Evolutionary conservation across 2,113 vertebrate species (phyloP).

Genomic region (Oryzias javanicus): DNA sequence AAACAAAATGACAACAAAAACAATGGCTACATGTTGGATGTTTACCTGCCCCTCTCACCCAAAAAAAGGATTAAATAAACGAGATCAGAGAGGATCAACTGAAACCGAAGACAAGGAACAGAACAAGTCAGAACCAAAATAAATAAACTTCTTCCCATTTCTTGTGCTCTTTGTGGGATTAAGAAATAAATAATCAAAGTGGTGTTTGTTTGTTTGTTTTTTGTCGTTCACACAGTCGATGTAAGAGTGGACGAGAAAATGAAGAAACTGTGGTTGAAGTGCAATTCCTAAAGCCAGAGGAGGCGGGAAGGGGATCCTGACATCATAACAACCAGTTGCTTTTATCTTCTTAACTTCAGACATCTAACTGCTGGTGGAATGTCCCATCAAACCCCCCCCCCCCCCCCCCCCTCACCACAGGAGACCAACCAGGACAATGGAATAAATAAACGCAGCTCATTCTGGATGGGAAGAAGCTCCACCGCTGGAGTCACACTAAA

Average conservation of each 20-base stretch:
- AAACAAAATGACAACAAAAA: constrained; percentile 37
- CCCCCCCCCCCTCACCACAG: constrained; percentile 6
- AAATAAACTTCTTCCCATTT: constrained; percentile 52
- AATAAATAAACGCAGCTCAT: constrained; percentile 66
- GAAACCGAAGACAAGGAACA: constrained; percentile 34
- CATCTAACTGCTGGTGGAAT: constrained; percentile 67
- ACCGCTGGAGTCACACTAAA: not conserved
- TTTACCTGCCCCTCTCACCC: not conserved
- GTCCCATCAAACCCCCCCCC: constrained; percentile 45
- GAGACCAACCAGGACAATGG: too few relatives aligned
- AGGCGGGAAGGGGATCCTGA: constrained; percentile 42
- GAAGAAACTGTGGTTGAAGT: constrained; percentile 72
- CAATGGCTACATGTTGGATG: constrained; percentile 52
- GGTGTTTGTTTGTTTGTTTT: constrained; percentile 14
- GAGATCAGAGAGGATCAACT: constrained; percentile 59
- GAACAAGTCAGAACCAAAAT: constrained; percentile 63
- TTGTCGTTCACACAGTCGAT: constrained; percentile 24
- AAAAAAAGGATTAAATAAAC: constrained; percentile 52
- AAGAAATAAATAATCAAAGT: constrained; percentile 69
- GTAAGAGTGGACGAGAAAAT: constrained; percentile 43
- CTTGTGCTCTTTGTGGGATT: constrained; percentile 47
- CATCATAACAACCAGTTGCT: constrained; percentile 55
- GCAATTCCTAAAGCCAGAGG: constrained; percentile 71
- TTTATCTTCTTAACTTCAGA: constrained; percentile 22
- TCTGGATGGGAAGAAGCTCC: constrained; percentile 26